Conservation (phyloP, 2,888 invertebrate species). For the Apodemia zela region DNA sequence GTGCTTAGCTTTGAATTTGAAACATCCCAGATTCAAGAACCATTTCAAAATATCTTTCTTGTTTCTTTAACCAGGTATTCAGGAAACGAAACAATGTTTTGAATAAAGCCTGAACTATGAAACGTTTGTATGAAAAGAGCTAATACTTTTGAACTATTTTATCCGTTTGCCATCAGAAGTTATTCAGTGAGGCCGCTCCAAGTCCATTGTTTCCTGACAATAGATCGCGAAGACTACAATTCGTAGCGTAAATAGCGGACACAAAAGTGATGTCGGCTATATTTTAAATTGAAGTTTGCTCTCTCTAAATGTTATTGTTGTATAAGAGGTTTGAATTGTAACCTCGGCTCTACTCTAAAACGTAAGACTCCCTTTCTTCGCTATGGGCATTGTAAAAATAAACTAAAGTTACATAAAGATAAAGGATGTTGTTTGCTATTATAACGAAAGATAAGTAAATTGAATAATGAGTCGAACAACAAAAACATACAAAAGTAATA, state of each 20-base stretch:
- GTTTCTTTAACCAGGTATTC: not conserved
- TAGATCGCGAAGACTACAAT: constrained; percentile 16
- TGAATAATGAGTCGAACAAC: not conserved
- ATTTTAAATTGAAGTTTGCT: constrained; percentile 16
- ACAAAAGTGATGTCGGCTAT: constrained; percentile 19
- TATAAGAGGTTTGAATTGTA: constrained; percentile 15
- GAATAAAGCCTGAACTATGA: constrained; percentile 19
- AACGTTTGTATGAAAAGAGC: constrained; percentile 24
- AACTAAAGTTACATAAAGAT: not conserved
- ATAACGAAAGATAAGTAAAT: not conserved
- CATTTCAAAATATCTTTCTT: not conserved
- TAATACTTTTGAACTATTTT: constrained; percentile 27
- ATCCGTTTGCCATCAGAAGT: constrained; percentile 25
- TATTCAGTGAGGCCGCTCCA: constrained; percentile 23
- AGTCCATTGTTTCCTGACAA: constrained; percentile 22
- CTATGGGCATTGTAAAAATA: not conserved
- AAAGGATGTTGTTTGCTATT: not conserved
- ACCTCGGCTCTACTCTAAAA: constrained; percentile 5
- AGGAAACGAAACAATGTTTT: constrained; percentile 11
- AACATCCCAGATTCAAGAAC: no score
- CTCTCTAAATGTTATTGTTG: constrained; percentile 8
- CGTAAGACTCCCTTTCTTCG: not conserved
- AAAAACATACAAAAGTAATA: not conserved
- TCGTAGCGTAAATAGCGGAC: constrained; percentile 18
- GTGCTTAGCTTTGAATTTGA: no score